Conservation (phyloP, 1,140 invertebrate genomes). For the Zaprionus africanus region DNA sequence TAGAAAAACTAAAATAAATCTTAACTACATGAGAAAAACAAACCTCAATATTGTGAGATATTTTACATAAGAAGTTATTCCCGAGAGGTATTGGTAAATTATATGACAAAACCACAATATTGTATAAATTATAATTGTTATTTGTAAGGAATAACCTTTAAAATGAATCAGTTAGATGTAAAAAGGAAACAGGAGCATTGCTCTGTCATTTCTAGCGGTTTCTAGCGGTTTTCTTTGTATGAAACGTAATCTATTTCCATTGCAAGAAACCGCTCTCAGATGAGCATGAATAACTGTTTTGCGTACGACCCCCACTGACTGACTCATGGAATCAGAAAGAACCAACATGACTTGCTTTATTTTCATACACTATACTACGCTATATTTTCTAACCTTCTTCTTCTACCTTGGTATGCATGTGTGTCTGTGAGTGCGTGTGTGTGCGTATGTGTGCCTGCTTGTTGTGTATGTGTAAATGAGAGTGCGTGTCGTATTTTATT, state of each 20-base stretch:
- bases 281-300: neutral
- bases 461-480: neutral
- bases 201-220: neutral
- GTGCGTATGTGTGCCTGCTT: neutral
- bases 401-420: slow-evolving; percentile 5
- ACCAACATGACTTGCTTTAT: neutral
- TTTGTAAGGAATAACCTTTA: too few species aligned
- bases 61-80: too few species aligned
- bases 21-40: neutral
- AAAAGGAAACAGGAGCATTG: neutral
- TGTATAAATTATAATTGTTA: neutral
- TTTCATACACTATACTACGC: neutral
- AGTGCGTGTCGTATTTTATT: neutral
- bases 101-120: neutral
- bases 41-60: neutral
- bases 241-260: neutral
- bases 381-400: neutral
- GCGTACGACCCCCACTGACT: neutral
- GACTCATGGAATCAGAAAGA: neutral
- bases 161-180: neutral
- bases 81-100: too few species aligned
- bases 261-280: slow-evolving; percentile 1
- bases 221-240: neutral
- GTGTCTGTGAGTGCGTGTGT: slow-evolving; percentile 2
- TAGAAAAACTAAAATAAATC: neutral